Evolutionary conservation across 1,140 invertebrate genomes (phyloP), one percentile per base, ranked within the genome.

Genomic region (Drosophila persimilis): DNA sequence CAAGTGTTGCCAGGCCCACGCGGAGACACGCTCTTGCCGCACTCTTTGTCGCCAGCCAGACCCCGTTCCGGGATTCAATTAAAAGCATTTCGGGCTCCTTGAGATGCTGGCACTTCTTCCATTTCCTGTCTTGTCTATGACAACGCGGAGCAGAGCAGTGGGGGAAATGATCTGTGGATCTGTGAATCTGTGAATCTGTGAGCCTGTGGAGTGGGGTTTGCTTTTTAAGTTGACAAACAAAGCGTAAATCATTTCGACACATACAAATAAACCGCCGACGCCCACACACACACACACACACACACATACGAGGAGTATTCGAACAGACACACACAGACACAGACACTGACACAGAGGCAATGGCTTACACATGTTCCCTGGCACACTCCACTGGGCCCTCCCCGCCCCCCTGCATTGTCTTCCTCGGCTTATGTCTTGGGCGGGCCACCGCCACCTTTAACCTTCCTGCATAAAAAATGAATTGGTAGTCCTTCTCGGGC

Each of bases 191-290:
- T 5, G 24, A 24, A 24, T 24, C 24, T 24, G 24, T 24, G 2
- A 5, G 5, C 5, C 24, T 24, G 24, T 24, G 48, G 31, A 9
- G 2, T 48, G 44, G 17, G 51, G 67, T 74, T 85, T 86, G 80
- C 80, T 89, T 89, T 89, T 89, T 89, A 89, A 89, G 80, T 89
- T 77, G 80, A 71, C 84, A 89, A 89, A 89, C 84, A 89, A 89
- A 89, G 75, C 84, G 83, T 88, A 89, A 88, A 88, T 88, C 84
- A 89, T 88, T 88, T 88, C 84, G 77, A 75, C 83, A 89, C 74
- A 81, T 73, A 85, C 65, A 75, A 84, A 78, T 70, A 81, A 77
- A 69, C 78, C 78, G 53, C 73, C 76, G 45, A 55, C 77, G 35
- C n/a, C 9, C 52, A 35, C 53, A 46, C 55, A 56, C 44, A 63